These are phyloP conservation scores for Agonopterix heracliana DNA, from an alignment of 2,888 invertebrate genomes.

Conservation along the genomic window DNA sequence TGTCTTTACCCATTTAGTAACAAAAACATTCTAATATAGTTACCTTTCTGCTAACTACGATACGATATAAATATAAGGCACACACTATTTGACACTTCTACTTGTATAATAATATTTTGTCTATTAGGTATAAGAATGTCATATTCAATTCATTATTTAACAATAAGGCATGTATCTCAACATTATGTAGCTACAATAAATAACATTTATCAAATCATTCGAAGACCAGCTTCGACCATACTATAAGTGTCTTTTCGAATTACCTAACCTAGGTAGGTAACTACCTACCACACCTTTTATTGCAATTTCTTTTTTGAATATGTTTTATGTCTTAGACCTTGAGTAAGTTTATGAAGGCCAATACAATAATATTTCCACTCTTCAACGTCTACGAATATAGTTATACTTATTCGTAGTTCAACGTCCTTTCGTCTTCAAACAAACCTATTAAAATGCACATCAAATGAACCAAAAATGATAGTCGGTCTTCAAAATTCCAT, in stretches of 20 bases:
- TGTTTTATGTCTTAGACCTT: not conserved
- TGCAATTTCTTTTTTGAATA: not conserved
- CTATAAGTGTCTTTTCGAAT: not conserved
- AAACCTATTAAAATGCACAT: not conserved
- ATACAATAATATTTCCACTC: not conserved
- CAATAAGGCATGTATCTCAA: not conserved
- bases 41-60: conserved; percentile 20
- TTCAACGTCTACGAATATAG: too few relatives aligned
- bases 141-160: conserved; percentile 1
- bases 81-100: conserved; percentile 40
- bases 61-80: conserved; percentile 42
- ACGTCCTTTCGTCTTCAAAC: not conserved
- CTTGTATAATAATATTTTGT: conserved; percentile 1
- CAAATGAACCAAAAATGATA: not conserved
- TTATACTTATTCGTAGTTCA: too few relatives aligned
- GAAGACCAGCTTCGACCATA: conserved; percentile 42
- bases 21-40: conserved; percentile 6
- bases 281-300: not conserved
- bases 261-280: too few relatives aligned
- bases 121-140: conserved; percentile 2
- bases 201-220: conserved; percentile 20
- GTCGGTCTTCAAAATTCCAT: too few relatives aligned
- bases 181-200: conserved; percentile 19
- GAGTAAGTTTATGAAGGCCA: not conserved
- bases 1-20: too few relatives aligned